phyloP scores from a whole-genome alignment of 2,888 invertebrate genomes.

The Dione vanillae region DNA sequence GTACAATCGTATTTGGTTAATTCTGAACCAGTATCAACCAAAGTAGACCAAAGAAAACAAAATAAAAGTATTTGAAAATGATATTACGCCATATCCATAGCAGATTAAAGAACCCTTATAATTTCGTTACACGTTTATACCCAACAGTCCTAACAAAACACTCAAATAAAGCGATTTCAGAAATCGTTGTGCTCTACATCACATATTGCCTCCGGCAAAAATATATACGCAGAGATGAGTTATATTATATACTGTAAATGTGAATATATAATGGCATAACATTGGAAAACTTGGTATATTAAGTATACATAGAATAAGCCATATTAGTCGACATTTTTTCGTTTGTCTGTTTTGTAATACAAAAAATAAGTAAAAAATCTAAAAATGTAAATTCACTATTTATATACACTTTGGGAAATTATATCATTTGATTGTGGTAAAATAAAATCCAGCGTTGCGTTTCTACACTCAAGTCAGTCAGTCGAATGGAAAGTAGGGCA shows the following conservation, averaged over 20 bases:
- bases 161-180: constrained; percentile 30
- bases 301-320: neutral
- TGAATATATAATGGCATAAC: constrained; percentile 9
- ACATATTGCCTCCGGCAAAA: constrained; percentile 19
- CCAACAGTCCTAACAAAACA: constrained; percentile 35
- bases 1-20: constrained; percentile 3
- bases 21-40: neutral
- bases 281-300: neutral
- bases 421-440: too few relatives aligned
- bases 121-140: constrained; percentile 23
- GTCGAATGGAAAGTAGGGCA: too few relatives aligned
- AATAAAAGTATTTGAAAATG: constrained; percentile 4
- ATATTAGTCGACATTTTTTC: too few relatives aligned
- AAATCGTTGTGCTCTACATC: constrained; percentile 20
- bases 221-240: neutral
- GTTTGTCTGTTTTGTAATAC: too few relatives aligned
- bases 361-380: too few relatives aligned
- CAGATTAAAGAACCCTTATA: constrained; percentile 28
- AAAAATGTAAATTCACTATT: too few relatives aligned
- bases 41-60: constrained; percentile 16
- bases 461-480: too few relatives aligned
- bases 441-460: too few relatives aligned
- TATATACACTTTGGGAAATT: too few relatives aligned
- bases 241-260: constrained; percentile 2
- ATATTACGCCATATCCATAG: constrained; percentile 27